Conservation (phyloP, 35 echinoderm and acorn worm species). For the Hemicentrotus pulcherrimus region DNA sequence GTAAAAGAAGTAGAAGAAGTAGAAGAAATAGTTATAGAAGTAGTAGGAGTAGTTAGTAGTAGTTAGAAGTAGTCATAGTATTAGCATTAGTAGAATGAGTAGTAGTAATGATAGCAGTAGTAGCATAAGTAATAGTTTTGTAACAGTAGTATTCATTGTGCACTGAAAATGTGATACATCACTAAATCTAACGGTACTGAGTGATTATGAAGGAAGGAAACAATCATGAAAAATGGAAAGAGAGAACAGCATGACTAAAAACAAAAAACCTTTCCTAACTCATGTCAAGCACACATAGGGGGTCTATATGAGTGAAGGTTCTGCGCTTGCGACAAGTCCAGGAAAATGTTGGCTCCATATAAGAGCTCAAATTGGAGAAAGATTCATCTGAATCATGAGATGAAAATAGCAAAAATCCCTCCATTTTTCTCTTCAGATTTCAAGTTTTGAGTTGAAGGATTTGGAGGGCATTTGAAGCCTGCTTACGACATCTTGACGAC, state of each 20-base stretch:
- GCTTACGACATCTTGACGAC: slow-evolving; percentile 8
- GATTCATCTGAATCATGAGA: not conserved
- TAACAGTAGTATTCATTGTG: not conserved
- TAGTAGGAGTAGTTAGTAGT: not conserved
- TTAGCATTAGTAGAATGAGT: not conserved
- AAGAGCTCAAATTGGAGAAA: not conserved
- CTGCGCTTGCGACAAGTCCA: not conserved
- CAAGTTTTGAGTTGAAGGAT: not conserved
- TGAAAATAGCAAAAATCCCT: not conserved
- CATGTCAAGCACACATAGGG: slow-evolving; percentile 8
- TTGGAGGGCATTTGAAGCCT: not conserved
- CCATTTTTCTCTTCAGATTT: not conserved
- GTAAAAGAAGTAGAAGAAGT: not conserved
- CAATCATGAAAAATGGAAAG: not conserved
- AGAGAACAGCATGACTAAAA: not conserved
- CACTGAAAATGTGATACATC: not conserved
- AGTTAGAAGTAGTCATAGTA: not conserved
- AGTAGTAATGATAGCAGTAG: not conserved
- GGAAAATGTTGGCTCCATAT: not conserved
- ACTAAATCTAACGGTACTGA: not conserved
- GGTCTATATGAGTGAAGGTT: not conserved
- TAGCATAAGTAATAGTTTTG: not conserved
- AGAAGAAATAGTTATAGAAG: not conserved
- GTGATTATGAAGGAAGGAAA: not conserved
- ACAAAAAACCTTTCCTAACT: not conserved